Percentiles rank a stretch among this genome's conserved stretches.
These are phyloP conservation scores for Acanthosepion esculentum DNA, from an alignment of 2,888 invertebrate species.

Conservation along the genomic window DNA sequence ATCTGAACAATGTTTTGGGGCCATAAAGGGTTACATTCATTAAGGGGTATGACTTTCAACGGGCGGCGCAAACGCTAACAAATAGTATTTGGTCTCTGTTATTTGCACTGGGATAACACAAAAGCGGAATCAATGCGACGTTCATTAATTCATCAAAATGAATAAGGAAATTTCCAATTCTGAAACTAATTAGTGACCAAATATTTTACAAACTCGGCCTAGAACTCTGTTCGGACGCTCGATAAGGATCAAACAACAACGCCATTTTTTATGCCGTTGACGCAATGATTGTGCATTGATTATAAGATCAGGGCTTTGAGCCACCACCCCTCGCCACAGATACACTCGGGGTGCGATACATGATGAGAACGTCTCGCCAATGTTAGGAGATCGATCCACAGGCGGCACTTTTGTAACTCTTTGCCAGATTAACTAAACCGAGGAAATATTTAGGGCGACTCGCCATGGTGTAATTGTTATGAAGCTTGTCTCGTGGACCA, in stretches of 20 bases:
- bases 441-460: no score
- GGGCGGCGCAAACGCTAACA: neutral
- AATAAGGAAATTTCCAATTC: neutral
- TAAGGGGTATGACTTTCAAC: neutral
- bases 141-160: neutral
- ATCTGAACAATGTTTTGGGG: neutral
- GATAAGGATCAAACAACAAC: neutral
- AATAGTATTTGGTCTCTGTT: neutral
- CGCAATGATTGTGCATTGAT: neutral
- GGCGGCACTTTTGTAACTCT: no score
- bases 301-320: no score
- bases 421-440: no score
- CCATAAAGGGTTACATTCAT: neutral
- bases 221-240: neutral
- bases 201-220: neutral
- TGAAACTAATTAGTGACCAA: neutral
- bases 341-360: no score
- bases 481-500: no score
- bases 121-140: neutral
- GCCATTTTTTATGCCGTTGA: neutral
- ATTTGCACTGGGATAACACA: neutral
- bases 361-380: no score
- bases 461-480: no score
- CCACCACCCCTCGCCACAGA: no score
- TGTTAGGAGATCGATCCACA: no score